A percentile compares a stretch with the other conserved stretches of the same genome.
Conservation (phyloP, 2,888 invertebrate genomes). For the Tipula unca region DNA sequence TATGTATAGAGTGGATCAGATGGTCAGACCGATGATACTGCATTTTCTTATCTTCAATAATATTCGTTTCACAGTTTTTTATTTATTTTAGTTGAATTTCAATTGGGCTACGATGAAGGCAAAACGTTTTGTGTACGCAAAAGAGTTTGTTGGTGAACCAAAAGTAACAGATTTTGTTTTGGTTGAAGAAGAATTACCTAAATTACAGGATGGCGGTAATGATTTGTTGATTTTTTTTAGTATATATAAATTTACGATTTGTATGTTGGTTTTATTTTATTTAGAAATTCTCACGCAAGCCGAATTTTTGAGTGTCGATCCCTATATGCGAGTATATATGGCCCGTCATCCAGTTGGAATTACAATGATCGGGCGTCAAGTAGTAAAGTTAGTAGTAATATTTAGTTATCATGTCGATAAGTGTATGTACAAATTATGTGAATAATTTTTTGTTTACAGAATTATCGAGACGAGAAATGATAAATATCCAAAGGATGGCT, state of each 20-base stretch:
- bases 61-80: no score
- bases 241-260: background rate
- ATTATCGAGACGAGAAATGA: constrained; percentile 58
- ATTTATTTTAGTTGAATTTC: no score
- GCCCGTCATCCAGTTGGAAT: constrained; percentile 47
- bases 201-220: constrained; percentile 60
- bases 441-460: constrained; percentile 39
- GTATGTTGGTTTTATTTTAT: background rate
- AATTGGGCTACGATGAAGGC: constrained; percentile 30
- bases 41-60: no score
- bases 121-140: constrained; percentile 55
- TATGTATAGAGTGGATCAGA: no score
- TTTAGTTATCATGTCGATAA: no score
- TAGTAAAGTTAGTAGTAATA: constrained; percentile 54
- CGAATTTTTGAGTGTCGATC: constrained; percentile 39
- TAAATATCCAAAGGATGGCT: constrained; percentile 54
- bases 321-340: constrained; percentile 52
- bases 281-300: constrained; percentile 59
- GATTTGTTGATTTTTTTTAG: background rate
- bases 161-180: constrained; percentile 55
- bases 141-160: constrained; percentile 58
- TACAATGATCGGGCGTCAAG: constrained; percentile 63
- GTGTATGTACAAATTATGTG: no score
- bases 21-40: no score
- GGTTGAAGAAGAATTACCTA: constrained; percentile 56